Evolutionary conservation across 1,140 invertebrate genomes (phyloP).

Genomic region (Agrypnia vestita): DNA sequence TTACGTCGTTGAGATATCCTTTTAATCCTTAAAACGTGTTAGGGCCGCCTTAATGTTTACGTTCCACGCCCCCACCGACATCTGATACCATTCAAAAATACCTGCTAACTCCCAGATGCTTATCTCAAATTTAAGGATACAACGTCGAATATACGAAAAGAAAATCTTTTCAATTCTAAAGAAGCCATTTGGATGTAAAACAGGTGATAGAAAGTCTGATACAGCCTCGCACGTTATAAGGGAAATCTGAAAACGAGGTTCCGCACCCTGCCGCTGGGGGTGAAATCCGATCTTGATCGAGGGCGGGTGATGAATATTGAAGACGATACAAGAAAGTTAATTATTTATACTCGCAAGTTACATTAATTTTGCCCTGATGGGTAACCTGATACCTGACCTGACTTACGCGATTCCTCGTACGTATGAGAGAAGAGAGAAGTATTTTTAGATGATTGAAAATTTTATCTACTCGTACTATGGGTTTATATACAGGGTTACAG

Average conservation of each 20-base stretch:
- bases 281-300: slow-evolving; percentile 16
- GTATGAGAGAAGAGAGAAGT: no score
- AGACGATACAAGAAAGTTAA: background rate
- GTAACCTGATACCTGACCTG: no score
- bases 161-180: slow-evolving; percentile 57
- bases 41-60: slow-evolving; percentile 39
- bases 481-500: no score
- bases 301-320: slow-evolving; percentile 32
- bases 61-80: slow-evolving; percentile 44
- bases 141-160: slow-evolving; percentile 44
- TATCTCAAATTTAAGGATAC: slow-evolving; percentile 57
- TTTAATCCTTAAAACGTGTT: slow-evolving; percentile 7
- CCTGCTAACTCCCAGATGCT: slow-evolving; percentile 54
- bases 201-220: slow-evolving; percentile 55
- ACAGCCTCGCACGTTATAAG: background rate
- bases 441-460: no score
- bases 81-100: slow-evolving; percentile 52
- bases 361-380: background rate
- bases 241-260: slow-evolving; percentile 4
- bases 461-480: no score
- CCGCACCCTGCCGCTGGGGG: background rate
- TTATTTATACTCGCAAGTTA: background rate
- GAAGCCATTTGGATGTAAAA: slow-evolving; percentile 59
- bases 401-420: no score
- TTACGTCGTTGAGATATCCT: background rate